Base-by-base conservation (phyloP, 2,113 vertebrate genomes). In the Salvelinus fontinalis region DNA sequence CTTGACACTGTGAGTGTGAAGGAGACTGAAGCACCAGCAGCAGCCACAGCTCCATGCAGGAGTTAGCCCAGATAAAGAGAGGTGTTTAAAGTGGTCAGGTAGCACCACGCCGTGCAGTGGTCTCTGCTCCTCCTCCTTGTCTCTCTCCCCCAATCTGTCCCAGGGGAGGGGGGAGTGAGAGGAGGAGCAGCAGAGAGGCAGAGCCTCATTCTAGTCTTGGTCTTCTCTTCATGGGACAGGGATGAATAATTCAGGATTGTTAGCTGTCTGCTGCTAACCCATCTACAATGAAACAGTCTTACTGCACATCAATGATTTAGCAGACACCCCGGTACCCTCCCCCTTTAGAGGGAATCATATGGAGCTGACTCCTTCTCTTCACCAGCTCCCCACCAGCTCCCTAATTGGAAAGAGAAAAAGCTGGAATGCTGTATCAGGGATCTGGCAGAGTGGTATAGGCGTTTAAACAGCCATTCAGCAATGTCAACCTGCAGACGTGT, bases 191-290 rank as follows among this genome's bases (percentile, higher is more conserved):
- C 34, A 34, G 31, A 70, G 51, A 70, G n/a, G n/a, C 64, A 66
- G 64, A 12, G 26, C 5, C 22, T 27, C 24, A 26, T 8, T 3
- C 54, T 9, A 6, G 34, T 39, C 34, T 39, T 39, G 34, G 34
- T 39, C 34, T 39, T 51, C 64, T 66, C 64, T 66, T 27, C 22
- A 13, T 26, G 85, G 86, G 89, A 86, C 83, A 67, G 78, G 79
- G 84, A 89, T 91, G 84, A 88, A 91, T 90, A 86, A 91, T 90
- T 88, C 88, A 91, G 80, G 74, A 87, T 85, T 91, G 87, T 89
- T 89, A 90, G 88, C 87, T 82, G 87, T 89, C 81, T 83, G 82
- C 80, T 73, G 76, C 85, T 85, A 83, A 85, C 77, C 85, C 77
- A 87, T 88, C 81, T 86, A 86, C 86, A 89, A 80, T 89, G 88